Evolutionary conservation across 1,140 invertebrate genomes (phyloP), one percentile per base, ranked within the genome.

Genomic region (Aphaenogaster ashmeadi): DNA sequence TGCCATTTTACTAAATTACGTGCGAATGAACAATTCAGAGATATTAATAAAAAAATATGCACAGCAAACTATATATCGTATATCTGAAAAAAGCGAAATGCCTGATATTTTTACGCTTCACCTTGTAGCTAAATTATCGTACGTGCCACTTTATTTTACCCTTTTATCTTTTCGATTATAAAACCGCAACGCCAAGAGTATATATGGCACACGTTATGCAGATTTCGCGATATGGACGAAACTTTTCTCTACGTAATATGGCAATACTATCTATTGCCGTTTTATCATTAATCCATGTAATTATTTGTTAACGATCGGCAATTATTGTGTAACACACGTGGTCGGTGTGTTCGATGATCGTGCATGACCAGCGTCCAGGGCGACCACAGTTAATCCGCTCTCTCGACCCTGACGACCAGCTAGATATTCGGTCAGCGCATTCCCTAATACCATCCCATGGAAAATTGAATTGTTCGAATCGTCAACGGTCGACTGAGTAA

Each of bases 261-360:
- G 9, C 60, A 18, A 67, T 44, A 69, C 5, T 9, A 9, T 38
- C 18, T 44, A 44, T 69, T 69, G 41, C 4, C 2, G 5, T 47
- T 69, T 18, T 87, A 81, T 91, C 85, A 86, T 92, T 91, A 92
- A 91, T 90, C 88, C 80, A 86, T 78, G 81, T 88, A 88, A 92
- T 88, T 90, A 87, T 77, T 78, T 86, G 56, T 62, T 54, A 75
- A 38, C 47, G 87, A 66, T 87, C 50, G 74, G 80, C 79, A 64
- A 50, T 74, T 47, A 80, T 83, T 47, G 5, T 54, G 85, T 81
- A 90, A 89, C 90, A 89, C 90, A 91, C 87, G 85, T 90, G 86
- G 79, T 79, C 15, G 38, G 87, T 56, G 58, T 86, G 87, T 89
- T 90, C 74, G 88, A 92, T 74, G 67, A 69, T 88, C 60, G 58